These are phyloP conservation scores for Xestia rhomboidea DNA, from an alignment of 2,888 invertebrate species.

Conservation along the genomic window DNA sequence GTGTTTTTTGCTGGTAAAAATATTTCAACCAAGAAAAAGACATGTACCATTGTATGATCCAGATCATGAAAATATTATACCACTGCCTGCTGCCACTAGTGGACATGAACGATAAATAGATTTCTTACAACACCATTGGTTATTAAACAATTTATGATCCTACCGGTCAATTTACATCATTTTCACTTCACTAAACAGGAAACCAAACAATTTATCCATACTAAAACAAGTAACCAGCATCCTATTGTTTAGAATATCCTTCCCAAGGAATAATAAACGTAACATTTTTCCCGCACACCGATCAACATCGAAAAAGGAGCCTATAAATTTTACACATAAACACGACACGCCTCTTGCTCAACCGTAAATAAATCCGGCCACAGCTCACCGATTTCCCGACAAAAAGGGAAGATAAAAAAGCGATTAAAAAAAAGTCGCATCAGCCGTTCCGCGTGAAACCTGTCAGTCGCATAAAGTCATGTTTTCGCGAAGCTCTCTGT, in stretches of 20 bases:
- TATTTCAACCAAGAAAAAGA: neutral
- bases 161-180: neutral
- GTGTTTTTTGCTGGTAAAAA: neutral
- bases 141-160: neutral
- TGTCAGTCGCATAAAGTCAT: conserved; percentile 66
- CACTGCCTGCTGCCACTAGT: neutral
- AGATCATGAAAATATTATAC: neutral
- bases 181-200: conserved; percentile 2
- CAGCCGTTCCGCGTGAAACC: conserved; percentile 54
- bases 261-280: conserved; percentile 29
- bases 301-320: conserved; percentile 52
- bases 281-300: conserved; percentile 33
- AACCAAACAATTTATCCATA: conserved; percentile 31
- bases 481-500: conserved; percentile 54
- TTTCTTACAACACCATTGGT: neutral
- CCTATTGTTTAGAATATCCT: conserved; percentile 17
- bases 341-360: conserved; percentile 58
- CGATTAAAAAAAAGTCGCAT: conserved; percentile 63
- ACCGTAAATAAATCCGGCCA: conserved; percentile 61
- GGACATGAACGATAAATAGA: neutral
- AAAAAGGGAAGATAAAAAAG: conserved; percentile 54
- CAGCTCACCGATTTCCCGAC: conserved; percentile 55
- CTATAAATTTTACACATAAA: conserved; percentile 57
- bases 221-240: conserved; percentile 14
- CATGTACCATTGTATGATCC: neutral